Percentiles rank a stretch among this genome's conserved stretches.
phyloP scores from a whole-genome alignment of 2,113 vertebrate species.

The Leptobrachium ailaonicum region DNA sequence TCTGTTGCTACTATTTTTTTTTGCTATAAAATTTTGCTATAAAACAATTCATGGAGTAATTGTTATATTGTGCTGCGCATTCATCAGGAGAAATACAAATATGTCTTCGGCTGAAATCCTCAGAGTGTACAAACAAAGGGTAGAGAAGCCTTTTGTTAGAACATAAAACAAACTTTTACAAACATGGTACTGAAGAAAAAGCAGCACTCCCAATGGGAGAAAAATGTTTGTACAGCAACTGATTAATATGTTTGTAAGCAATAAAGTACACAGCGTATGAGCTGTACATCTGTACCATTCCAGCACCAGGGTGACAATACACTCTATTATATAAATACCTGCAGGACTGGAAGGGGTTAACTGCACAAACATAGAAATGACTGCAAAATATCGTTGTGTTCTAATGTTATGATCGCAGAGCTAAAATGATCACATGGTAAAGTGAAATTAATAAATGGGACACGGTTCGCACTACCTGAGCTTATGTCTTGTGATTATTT shows the following conservation, averaged over 20 bases:
- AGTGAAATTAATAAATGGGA: no score
- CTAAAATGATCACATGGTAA: no score
- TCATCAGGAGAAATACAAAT: constrained; percentile 40
- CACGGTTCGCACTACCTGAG: no score
- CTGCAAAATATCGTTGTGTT: no score
- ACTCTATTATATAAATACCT: not conserved
- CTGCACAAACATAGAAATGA: no score
- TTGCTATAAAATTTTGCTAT: not conserved
- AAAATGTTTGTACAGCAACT: constrained; percentile 44
- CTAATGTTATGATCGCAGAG: no score
- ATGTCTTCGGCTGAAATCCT: constrained; percentile 25
- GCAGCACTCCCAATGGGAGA: constrained; percentile 35
- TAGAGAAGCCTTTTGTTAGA: constrained; percentile 41
- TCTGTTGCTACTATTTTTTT: not conserved
- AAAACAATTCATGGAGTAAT: constrained; percentile 13
- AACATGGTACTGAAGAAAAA: constrained; percentile 43
- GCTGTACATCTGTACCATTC: constrained; percentile 3
- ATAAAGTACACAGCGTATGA: constrained; percentile 22
- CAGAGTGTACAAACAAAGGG: constrained; percentile 36
- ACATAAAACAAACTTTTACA: constrained; percentile 43
- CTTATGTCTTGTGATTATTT: no score
- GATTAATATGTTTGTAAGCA: constrained; percentile 44
- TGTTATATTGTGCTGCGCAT: constrained; percentile 35
- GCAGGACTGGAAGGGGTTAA: not conserved
- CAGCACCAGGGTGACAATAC: constrained; percentile 5